These are phyloP conservation scores for Cryptophagus acutangulus DNA, from an alignment of 2,888 invertebrate genomes.

Conservation along the genomic window DNA sequence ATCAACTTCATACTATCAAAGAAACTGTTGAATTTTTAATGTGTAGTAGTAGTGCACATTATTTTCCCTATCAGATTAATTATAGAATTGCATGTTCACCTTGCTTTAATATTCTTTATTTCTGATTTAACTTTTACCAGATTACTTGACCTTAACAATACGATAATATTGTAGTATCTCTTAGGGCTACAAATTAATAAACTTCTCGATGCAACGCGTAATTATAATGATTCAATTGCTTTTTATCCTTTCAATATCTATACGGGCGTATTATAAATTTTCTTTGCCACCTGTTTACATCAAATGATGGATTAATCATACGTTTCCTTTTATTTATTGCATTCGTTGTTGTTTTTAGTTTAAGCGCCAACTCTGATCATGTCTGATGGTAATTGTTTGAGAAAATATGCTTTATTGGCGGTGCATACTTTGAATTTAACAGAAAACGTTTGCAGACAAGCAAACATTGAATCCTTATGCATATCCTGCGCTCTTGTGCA, in stretches of 20 bases:
- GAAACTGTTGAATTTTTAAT: slow-evolving; percentile 23
- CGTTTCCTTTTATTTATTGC: too few relatives aligned
- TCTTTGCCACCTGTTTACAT: too few relatives aligned
- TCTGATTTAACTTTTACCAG: slow-evolving; percentile 11
- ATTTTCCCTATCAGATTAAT: slow-evolving; percentile 37
- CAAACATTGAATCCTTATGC: too few relatives aligned
- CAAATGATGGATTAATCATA: too few relatives aligned
- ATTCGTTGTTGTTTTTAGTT: too few relatives aligned
- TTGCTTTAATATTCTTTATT: slow-evolving; percentile 28
- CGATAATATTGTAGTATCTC: slow-evolving; percentile 8
- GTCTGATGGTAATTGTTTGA: too few relatives aligned
- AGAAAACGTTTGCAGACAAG: too few relatives aligned
- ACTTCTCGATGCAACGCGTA: slow-evolving; percentile 4
- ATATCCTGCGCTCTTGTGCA: too few relatives aligned
- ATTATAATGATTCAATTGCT: slow-evolving; percentile 3
- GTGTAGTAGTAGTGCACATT: slow-evolving; percentile 28
- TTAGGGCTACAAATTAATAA: slow-evolving; percentile 6
- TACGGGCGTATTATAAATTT: neutral
- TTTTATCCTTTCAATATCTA: slow-evolving; percentile 3
- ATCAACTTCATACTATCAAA: slow-evolving; percentile 16
- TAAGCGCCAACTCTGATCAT: too few relatives aligned
- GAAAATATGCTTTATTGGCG: too few relatives aligned
- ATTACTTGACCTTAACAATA: slow-evolving; percentile 7
- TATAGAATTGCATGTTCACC: slow-evolving; percentile 38
- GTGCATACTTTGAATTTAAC: too few relatives aligned